Evolutionary conservation across 2,888 invertebrate species (phyloP), one percentile per base, ranked within the genome.

Genomic region (Pachliopta kotzebuea): DNA sequence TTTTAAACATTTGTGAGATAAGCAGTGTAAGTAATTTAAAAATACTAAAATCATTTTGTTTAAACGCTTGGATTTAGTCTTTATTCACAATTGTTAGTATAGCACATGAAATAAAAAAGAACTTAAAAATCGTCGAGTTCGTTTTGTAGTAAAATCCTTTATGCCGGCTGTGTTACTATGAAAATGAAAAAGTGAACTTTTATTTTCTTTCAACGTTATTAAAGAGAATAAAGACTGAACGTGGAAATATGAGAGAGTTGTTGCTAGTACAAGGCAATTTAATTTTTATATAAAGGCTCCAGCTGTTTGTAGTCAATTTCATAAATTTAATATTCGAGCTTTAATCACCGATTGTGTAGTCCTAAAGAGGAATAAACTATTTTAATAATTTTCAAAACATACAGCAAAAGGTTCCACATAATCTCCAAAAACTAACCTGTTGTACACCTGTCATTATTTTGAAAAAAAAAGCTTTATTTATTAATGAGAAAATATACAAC

Each of bases 171-270:
- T 54, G 54, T 54, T 23, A 4, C 60, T 54, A 31, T 11, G 24
- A 52, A 60, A 42, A 37, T 53, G 42, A 45, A 60, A 60, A 60
- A 60, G 54, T 60, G 42, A 54, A 60, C 54, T 54, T 54, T 60
- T 60, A 60, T 60, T 54, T 60, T 53, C 23, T 53, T 60, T 52
- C 23, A 60, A 8, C 42, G 23, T 60, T 54, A 37, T 60, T 37
- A 60, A 60, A 60, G 42, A 60, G 54, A 53, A 53, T 53, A 54
- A 53, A 60, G 24, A 54, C 31, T 8, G 37, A 42, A 60, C 17
- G n/a, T 37, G 54, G 60, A 24, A 54, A 54, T 24, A 53, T 37
- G 59, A 42, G 26, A 52, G 11, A 17, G 45, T 21, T 60, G 60
- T 24, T 54, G n/a, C 20, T 24, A n/a, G n/a, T n/a, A 60, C 42